Evolutionary conservation across 2,888 invertebrate species (phyloP), one percentile per base, ranked within the genome.

Genomic region (Agrochola lota): DNA sequence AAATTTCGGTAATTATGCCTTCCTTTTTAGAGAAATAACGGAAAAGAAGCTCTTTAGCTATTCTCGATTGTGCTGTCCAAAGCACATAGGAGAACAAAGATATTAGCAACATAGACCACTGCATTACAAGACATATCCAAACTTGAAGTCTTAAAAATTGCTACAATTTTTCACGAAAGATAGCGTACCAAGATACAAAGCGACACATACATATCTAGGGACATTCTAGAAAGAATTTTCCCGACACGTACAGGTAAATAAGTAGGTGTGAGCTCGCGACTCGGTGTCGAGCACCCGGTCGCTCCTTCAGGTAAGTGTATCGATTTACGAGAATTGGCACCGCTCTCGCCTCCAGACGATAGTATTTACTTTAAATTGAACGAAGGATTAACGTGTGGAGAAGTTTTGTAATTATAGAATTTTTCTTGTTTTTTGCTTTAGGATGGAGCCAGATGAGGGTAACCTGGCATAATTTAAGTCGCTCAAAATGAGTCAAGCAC

Each of bases 331-430:
- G 66, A 62, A 63, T 71, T 81, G 72, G 66, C 59, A 70, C 55
- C 30, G 64, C 55, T 63, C 60, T 73, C 66, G 74, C 64, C 26
- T 67, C 60, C 9, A 81, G 46, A 71, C 68, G 66, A 85, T 81
- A 74, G 59, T 85, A 71, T 84, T 72, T 84, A 81, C 62, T 84
- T 81, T 71, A 81, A 63, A 68, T 71, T 68, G 63, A 80, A 75
- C 43, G 57, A 71, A 71, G 40, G 67, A 71, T 78, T 83, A 35
- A 77, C 68, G 46, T 57, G 26, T 3, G 11, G 15, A 49, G 23
- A 64, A 63, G 30, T 49, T 71, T n/a, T 52, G 23, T 59, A 26
- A 81, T 79, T 74, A 49, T 3, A 72, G 23, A 30, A 23, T 11
- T 11, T 3, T 23, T 20, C 2, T n/a, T 40, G 7, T 23, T 26